phyloP scores from a whole-genome alignment of 2,888 invertebrate species.

The Pegoplata infirma region DNA sequence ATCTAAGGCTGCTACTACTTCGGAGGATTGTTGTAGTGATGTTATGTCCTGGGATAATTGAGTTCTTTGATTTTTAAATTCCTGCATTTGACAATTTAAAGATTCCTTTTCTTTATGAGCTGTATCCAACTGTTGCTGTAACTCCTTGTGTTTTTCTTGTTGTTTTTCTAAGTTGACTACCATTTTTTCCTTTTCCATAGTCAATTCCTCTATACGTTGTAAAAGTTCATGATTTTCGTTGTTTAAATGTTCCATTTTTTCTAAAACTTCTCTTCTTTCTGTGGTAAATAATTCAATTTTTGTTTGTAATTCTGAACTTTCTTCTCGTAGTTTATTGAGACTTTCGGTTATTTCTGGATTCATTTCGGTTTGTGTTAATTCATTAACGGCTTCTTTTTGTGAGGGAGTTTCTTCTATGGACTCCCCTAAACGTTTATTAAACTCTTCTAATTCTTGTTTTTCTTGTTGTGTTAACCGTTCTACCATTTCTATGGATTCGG shows the following conservation, averaged over 20 bases:
- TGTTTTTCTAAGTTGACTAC: slow-evolving; percentile 69
- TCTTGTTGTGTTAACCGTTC: slow-evolving; percentile 85
- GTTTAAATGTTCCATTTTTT: slow-evolving; percentile 83
- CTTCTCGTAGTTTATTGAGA: slow-evolving; percentile 81
- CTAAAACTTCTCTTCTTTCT: slow-evolving; percentile 85
- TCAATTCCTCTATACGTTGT: slow-evolving; percentile 79
- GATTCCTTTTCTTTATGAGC: slow-evolving; percentile 78
- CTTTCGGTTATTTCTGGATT: slow-evolving; percentile 80
- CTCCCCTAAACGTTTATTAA: slow-evolving; percentile 79
- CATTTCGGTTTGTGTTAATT: slow-evolving; percentile 71
- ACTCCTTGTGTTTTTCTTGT: slow-evolving; percentile 65
- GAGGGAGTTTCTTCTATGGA: slow-evolving; percentile 37
- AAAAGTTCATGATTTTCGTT: slow-evolving; percentile 81
- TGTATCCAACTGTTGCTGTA: slow-evolving; percentile 71
- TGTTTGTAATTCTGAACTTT: slow-evolving; percentile 83
- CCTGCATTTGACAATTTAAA: slow-evolving; percentile 69
- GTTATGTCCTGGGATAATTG: slow-evolving; percentile 73
- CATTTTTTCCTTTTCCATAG: slow-evolving; percentile 79
- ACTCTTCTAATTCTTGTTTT: slow-evolving; percentile 84
- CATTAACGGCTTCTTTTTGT: slow-evolving; percentile 67
- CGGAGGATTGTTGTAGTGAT: slow-evolving; percentile 73
- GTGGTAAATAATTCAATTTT: slow-evolving; percentile 84
- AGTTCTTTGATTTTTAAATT: slow-evolving; percentile 67
- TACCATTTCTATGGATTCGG: slow-evolving; percentile 87
- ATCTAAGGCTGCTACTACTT: slow-evolving; percentile 71